Percentiles rank a stretch among this genome's conserved stretches.
Conservation (phyloP, 1,140 invertebrate species). For the Megalonaias nervosa region DNA sequence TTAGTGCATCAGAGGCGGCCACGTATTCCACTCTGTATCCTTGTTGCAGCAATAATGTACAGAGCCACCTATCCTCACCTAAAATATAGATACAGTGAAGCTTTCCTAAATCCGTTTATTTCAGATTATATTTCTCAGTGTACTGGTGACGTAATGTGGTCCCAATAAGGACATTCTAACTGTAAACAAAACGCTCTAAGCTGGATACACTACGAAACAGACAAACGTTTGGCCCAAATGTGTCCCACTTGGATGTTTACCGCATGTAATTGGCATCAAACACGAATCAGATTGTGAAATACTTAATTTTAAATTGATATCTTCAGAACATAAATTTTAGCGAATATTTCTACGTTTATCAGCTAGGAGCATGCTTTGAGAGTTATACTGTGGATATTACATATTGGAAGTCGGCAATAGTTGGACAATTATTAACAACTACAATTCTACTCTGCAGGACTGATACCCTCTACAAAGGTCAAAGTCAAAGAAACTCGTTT, state of each 20-base stretch:
- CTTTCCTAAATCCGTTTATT: not conserved
- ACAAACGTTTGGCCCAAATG: slow-evolving; percentile 93
- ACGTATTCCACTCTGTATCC: slow-evolving; percentile 78
- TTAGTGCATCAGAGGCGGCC: slow-evolving; percentile 77
- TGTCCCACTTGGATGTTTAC: not conserved
- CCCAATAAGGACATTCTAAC: slow-evolving; percentile 64
- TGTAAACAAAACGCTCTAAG: slow-evolving; percentile 86
- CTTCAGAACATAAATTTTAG: too few species aligned
- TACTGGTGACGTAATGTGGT: slow-evolving; percentile 41
- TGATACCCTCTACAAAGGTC: too few species aligned
- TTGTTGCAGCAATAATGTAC: slow-evolving; percentile 76
- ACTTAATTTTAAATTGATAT: too few species aligned
- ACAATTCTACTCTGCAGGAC: too few species aligned
- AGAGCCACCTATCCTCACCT: slow-evolving; percentile 79
- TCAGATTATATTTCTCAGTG: not conserved
- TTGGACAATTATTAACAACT: too few species aligned
- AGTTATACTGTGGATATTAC: too few species aligned
- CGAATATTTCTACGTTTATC: too few species aligned
- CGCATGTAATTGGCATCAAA: too few species aligned
- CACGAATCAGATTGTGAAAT: too few species aligned
- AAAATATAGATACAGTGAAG: slow-evolving; percentile 1
- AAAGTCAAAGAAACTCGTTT: too few species aligned
- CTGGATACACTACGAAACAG: slow-evolving; percentile 98
- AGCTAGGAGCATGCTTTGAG: too few species aligned
- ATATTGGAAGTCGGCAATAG: too few species aligned